These are phyloP conservation scores for Dioctria rufipes DNA, from an alignment of 2,888 invertebrate genomes.

Conservation along the genomic window DNA sequence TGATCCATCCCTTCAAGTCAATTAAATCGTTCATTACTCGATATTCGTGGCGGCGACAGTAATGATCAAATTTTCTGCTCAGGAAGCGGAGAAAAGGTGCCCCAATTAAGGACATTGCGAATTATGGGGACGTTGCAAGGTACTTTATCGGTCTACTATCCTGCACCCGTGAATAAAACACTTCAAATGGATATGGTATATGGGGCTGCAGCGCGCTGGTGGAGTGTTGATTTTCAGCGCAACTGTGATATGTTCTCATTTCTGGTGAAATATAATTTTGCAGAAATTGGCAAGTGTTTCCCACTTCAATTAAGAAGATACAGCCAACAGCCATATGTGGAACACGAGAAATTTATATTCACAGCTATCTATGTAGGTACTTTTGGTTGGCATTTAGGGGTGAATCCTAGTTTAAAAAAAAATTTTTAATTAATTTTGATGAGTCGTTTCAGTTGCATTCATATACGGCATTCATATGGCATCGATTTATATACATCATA, in stretches of 20 bases:
- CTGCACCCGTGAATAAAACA: neutral
- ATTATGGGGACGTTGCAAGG: neutral
- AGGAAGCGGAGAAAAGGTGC: neutral
- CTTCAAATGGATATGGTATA: neutral
- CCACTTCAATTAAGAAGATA: conserved; percentile 1
- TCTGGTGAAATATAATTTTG: conserved; percentile 1
- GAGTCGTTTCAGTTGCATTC: neutral
- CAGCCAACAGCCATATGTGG: neutral
- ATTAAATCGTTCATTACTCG: conserved; percentile 32
- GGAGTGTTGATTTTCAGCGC: neutral
- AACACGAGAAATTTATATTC: neutral
- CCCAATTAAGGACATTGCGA: conserved; percentile 14
- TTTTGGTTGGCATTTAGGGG: neutral
- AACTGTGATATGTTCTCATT: neutral
- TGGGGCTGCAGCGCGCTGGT: too few species aligned
- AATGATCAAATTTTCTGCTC: conserved; percentile 32
- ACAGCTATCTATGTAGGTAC: neutral
- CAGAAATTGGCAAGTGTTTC: conserved; percentile 6
- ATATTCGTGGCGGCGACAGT: conserved; percentile 25
- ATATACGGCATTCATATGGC: neutral
- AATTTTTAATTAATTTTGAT: conserved; percentile 15
- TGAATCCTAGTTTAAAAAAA: neutral
- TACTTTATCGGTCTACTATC: conserved; percentile 2
- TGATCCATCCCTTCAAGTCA: neutral
- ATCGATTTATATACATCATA: neutral